These are phyloP conservation scores for Heliconius congener DNA, from an alignment of 1,140 invertebrate genomes.

Conservation along the genomic window DNA sequence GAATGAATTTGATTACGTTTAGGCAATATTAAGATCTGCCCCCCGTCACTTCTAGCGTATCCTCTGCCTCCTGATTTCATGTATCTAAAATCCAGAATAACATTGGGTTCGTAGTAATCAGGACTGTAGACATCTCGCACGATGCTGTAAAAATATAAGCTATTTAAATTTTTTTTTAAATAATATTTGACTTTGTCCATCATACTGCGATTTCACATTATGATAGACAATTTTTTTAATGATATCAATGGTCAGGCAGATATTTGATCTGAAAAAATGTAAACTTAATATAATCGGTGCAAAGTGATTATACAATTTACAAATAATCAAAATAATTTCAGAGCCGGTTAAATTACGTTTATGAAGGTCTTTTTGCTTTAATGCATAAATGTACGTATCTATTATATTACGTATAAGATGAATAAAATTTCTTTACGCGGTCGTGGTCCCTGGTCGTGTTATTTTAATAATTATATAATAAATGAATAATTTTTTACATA, in stretches of 20 bases:
- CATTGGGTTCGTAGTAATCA: conserved; percentile 59
- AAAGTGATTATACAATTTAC: background rate
- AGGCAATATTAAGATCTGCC: conserved; percentile 63
- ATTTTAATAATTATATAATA: background rate
- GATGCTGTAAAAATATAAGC: conserved; percentile 48
- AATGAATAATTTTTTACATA: conserved; percentile 17
- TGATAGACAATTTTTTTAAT: background rate
- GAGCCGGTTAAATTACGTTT: background rate
- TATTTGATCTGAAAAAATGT: no score
- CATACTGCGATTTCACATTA: background rate
- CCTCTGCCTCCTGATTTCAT: conserved; percentile 61
- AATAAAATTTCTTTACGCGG: background rate
- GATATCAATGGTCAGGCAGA: background rate
- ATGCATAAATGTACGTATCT: background rate
- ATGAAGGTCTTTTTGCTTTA: background rate
- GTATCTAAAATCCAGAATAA: conserved; percentile 66
- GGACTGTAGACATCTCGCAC: conserved; percentile 61
- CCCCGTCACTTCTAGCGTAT: conserved; percentile 58
- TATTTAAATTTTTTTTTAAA: background rate
- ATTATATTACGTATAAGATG: background rate
- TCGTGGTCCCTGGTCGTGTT: no score
- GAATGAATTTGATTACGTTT: conserved; percentile 38
- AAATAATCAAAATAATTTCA: background rate
- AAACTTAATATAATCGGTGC: background rate
- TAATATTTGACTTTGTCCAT: background rate